These are phyloP conservation scores for Saxidomus purpurata DNA, from an alignment of 1,140 invertebrate genomes.

Conservation along the genomic window DNA sequence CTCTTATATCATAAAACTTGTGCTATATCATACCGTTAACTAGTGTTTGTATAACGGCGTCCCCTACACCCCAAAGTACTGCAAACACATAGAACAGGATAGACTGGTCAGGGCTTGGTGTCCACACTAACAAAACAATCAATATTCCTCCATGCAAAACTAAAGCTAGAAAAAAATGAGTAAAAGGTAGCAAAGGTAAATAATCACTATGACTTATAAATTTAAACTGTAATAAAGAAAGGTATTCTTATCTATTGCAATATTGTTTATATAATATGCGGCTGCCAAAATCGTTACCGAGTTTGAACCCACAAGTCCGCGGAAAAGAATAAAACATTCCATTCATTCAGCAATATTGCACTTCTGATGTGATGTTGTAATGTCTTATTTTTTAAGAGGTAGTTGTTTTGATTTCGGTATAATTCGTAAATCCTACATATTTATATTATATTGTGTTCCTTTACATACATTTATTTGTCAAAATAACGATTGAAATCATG, in stretches of 20 bases:
- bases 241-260: too few relatives aligned
- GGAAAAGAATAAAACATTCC: not conserved
- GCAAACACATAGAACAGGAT: conserved; percentile 96
- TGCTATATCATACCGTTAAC: conserved; percentile 91
- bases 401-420: not conserved
- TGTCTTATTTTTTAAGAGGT: too few relatives aligned
- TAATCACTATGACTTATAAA: too few relatives aligned
- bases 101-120: conserved; percentile 92
- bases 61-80: conserved; percentile 96
- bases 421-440: too few relatives aligned
- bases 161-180: conserved; percentile 60
- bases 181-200: not conserved
- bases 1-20: too few relatives aligned
- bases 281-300: too few relatives aligned
- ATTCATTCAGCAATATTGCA: too few relatives aligned
- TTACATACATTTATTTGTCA: too few relatives aligned
- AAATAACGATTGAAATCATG: too few relatives aligned
- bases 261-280: too few relatives aligned
- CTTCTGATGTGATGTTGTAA: too few relatives aligned
- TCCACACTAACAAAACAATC: conserved; percentile 89
- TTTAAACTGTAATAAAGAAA: not conserved
- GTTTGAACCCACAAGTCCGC: not conserved
- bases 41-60: conserved; percentile 98
- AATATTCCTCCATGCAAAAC: conserved; percentile 63
- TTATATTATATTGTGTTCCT: too few relatives aligned